These are phyloP conservation scores for Crambe crambe DNA, from an alignment of 37 sponge, comb jelly and placozoan genomes.

Conservation along the genomic window DNA sequence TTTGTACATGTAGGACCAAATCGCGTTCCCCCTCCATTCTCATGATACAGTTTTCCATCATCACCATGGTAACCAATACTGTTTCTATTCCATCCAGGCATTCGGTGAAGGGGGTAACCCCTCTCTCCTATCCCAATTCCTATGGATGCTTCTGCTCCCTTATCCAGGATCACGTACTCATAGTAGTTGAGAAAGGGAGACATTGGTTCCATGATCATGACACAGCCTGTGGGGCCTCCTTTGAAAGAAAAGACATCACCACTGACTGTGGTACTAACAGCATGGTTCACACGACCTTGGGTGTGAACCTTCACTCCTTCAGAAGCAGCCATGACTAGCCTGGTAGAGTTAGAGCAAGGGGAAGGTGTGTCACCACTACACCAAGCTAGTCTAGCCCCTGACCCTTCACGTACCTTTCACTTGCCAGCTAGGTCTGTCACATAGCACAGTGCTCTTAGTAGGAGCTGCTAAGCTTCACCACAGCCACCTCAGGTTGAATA, in stretches of 20 bases:
- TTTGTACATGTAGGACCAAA: constrained; percentile 69
- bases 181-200: constrained; percentile 76
- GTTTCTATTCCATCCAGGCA: constrained; percentile 82
- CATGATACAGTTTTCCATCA: constrained; percentile 67
- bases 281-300: constrained; percentile 12
- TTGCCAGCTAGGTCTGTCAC: too few relatives aligned
- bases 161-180: constrained; percentile 60
- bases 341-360: not conserved
- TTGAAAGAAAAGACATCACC: constrained; percentile 56
- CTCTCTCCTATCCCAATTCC: constrained; percentile 67
- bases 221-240: constrained; percentile 57
- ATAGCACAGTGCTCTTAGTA: too few relatives aligned
- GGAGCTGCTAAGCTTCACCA: too few relatives aligned
- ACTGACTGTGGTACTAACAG: constrained; percentile 36
- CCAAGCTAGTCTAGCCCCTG: not conserved
- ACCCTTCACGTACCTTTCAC: not conserved
- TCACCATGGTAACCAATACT: constrained; percentile 84
- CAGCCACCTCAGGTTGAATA: too few relatives aligned
- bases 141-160: constrained; percentile 47
- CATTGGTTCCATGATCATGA: constrained; percentile 76
- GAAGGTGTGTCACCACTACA: not conserved
- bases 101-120: constrained; percentile 50
- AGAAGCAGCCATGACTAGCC: not conserved
- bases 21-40: constrained; percentile 54
- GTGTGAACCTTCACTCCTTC: constrained; percentile 49